These are phyloP conservation scores for Thalassarche chlororhynchos DNA, from an alignment of 2,113 vertebrate species.

Conservation along the genomic window DNA sequence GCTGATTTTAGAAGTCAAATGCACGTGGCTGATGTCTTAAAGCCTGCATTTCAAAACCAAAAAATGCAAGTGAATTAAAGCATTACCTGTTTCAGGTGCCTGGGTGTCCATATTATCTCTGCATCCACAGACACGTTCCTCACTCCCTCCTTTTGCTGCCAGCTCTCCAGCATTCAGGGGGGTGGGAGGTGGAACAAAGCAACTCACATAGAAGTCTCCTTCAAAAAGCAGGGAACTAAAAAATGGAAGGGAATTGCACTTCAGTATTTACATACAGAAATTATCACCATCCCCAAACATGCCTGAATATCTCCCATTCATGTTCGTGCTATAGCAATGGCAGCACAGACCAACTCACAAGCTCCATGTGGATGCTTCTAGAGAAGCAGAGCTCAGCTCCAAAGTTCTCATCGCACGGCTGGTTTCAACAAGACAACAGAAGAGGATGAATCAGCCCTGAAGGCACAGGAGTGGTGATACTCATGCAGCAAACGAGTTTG, in stretches of 20 bases:
- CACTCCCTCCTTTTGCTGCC: neutral
- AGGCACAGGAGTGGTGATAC: neutral
- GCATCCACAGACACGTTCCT: neutral
- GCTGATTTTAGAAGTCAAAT: neutral
- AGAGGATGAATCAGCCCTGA: neutral
- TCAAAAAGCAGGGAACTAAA: neutral
- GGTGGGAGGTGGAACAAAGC: neutral
- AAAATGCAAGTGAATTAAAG: neutral
- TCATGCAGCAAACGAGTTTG: neutral
- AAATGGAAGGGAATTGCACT: neutral
- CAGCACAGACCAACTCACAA: neutral
- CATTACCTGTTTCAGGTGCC: neutral
- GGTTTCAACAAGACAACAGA: neutral
- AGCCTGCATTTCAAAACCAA: neutral
- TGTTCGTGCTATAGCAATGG: rapidly evolving
- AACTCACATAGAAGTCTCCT: neutral
- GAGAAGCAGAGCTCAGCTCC: neutral
- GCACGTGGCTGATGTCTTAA: neutral
- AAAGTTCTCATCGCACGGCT: neutral
- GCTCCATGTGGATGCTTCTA: neutral
- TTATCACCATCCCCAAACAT: neutral
- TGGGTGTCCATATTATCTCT: neutral
- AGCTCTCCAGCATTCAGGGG: neutral
- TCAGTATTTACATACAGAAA: neutral
- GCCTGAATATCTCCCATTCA: neutral